Conservation (phyloP, 2,888 invertebrate genomes). For the Gryllus longicercus region DNA sequence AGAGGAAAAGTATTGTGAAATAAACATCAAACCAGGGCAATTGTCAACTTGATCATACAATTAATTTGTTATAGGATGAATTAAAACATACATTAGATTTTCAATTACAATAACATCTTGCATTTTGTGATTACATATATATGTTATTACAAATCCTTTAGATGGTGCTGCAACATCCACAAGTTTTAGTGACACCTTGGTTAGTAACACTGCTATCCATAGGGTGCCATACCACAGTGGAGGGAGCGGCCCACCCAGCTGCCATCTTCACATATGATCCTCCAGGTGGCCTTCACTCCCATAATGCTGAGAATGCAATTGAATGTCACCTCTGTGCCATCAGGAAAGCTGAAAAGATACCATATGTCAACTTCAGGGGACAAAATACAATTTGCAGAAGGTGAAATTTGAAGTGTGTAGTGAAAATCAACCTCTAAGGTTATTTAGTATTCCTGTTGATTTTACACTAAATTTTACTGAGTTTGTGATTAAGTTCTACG, state of each 20-base stretch:
- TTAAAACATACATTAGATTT: too few species aligned
- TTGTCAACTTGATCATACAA: too few species aligned
- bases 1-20: too few species aligned
- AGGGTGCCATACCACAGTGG: constrained; percentile 64
- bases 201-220: constrained; percentile 10
- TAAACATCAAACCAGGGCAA: too few species aligned
- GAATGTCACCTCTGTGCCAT: constrained; percentile 79
- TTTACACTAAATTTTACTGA: too few species aligned
- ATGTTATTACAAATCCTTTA: constrained; percentile 11
- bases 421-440: too few species aligned
- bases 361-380: neutral
- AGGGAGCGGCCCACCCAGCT: constrained; percentile 79
- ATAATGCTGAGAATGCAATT: constrained; percentile 77
- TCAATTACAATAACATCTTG: neutral
- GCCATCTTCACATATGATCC: constrained; percentile 78
- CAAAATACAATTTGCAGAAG: too few species aligned
- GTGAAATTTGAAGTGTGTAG: too few species aligned
- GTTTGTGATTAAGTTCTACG: too few species aligned
- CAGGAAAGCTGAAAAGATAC: constrained; percentile 57
- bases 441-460: too few species aligned
- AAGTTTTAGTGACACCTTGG: constrained; percentile 17
- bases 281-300: constrained; percentile 81
- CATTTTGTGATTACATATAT: neutral
- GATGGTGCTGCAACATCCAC: constrained; percentile 17
- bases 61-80: too few species aligned